These are phyloP conservation scores for Caenorhabditis plicata DNA, from an alignment of 2,888 invertebrate species.

Conservation along the genomic window DNA sequence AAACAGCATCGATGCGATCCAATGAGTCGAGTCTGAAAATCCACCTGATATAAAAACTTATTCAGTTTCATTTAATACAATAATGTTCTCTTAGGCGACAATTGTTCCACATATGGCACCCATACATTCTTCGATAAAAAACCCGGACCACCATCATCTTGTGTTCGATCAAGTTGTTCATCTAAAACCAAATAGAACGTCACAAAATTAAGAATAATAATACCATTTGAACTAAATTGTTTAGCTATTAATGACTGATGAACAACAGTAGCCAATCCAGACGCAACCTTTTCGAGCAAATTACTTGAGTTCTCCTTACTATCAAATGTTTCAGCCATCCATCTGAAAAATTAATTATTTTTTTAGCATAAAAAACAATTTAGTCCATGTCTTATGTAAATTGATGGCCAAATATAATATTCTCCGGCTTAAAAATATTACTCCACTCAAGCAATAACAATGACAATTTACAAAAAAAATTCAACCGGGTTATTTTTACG, in stretches of 20 bases:
- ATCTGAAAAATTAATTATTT: no score
- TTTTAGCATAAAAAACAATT: no score
- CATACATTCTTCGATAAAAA: conserved; percentile 34
- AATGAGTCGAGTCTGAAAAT: conserved; percentile 83
- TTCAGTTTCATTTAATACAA: conserved; percentile 23
- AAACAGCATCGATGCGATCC: conserved; percentile 89
- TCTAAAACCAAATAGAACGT: conserved; percentile 6
- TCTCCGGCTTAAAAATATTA: no score
- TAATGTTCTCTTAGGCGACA: conserved; percentile 42
- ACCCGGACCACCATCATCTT: conserved; percentile 44
- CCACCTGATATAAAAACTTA: background rate
- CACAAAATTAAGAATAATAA: background rate
- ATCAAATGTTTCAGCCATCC: conserved; percentile 93
- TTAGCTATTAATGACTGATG: conserved; percentile 74
- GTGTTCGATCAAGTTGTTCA: conserved; percentile 37
- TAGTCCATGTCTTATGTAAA: no score
- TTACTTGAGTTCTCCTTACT: conserved; percentile 76
- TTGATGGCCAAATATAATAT: no score
- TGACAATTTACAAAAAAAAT: background rate
- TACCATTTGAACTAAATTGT: conserved; percentile 32
- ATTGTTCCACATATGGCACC: conserved; percentile 43
- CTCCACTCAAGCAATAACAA: background rate
- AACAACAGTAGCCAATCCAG: conserved; percentile 87
- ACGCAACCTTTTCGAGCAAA: conserved; percentile 86
- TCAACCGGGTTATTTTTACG: no score